phyloP scores from a whole-genome alignment of 2,113 vertebrate genomes.

The Chaetura pelagica region DNA sequence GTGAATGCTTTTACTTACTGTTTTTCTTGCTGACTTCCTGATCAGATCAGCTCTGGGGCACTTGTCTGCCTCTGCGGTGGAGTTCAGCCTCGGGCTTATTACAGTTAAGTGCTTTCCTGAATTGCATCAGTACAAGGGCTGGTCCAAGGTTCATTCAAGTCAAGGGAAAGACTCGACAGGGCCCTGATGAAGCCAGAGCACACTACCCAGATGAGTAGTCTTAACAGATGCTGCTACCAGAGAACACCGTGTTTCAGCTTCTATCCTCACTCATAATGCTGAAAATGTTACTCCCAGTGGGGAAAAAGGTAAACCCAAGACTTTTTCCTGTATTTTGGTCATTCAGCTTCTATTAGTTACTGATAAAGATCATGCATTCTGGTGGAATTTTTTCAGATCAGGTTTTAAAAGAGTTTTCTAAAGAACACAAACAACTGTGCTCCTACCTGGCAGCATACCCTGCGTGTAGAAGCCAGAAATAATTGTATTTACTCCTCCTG shows the following conservation, averaged over 20 bases:
- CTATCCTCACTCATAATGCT: neutral
- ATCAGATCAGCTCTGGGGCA: neutral
- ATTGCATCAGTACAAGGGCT: neutral
- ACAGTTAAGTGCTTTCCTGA: neutral
- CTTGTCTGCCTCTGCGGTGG: neutral
- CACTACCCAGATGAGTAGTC: neutral
- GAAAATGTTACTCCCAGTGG: neutral
- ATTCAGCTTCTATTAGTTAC: neutral
- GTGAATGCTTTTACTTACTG: neutral
- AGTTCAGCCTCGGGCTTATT: neutral
- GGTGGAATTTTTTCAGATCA: neutral
- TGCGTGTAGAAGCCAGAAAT: conserved; percentile 12
- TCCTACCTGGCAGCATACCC: conserved; percentile 34
- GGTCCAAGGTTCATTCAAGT: neutral
- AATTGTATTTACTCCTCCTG: conserved; percentile 23
- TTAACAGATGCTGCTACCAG: neutral
- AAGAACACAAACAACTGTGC: neutral
- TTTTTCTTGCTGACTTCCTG: neutral
- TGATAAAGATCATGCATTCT: conserved; percentile 2
- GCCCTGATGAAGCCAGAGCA: accelerated
- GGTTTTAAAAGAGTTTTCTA: neutral
- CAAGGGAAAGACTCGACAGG: neutral
- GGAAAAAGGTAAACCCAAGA: neutral
- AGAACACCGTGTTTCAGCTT: neutral
- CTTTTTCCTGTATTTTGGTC: neutral